These are phyloP conservation scores for Falco naumanni DNA, from an alignment of 2,797 vertebrate species.

Conservation along the genomic window DNA sequence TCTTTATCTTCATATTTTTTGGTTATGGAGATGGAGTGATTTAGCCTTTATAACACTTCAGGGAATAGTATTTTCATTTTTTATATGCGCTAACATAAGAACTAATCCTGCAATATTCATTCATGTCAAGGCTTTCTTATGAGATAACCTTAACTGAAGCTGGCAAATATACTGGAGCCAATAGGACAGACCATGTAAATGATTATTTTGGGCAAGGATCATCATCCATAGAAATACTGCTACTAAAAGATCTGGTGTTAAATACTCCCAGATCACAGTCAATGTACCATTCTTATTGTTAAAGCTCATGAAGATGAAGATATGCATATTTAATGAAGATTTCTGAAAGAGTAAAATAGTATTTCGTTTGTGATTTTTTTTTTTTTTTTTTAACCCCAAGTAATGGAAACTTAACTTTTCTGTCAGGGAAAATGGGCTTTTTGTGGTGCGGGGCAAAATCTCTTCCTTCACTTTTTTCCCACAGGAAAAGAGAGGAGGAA, in stretches of 20 bases:
- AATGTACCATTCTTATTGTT: not conserved
- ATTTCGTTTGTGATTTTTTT: not conserved
- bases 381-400: not conserved
- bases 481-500: not conserved
- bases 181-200: not conserved
- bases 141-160: not conserved
- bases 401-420: not conserved
- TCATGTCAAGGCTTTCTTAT: not conserved
- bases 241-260: not conserved
- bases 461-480: not conserved
- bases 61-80: not conserved
- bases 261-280: not conserved
- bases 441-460: not conserved
- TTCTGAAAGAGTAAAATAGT: not conserved
- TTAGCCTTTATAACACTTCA: not conserved
- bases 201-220: not conserved
- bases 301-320: not conserved
- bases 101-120: not conserved
- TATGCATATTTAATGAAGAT: not conserved
- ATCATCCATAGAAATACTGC: not conserved
- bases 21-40: not conserved
- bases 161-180: not conserved
- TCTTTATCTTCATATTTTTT: not conserved
- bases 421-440: not conserved
- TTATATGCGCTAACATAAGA: not conserved